Evolutionary conservation across 2,113 vertebrate species (phyloP).

Genomic region (Tringa solitaria): DNA sequence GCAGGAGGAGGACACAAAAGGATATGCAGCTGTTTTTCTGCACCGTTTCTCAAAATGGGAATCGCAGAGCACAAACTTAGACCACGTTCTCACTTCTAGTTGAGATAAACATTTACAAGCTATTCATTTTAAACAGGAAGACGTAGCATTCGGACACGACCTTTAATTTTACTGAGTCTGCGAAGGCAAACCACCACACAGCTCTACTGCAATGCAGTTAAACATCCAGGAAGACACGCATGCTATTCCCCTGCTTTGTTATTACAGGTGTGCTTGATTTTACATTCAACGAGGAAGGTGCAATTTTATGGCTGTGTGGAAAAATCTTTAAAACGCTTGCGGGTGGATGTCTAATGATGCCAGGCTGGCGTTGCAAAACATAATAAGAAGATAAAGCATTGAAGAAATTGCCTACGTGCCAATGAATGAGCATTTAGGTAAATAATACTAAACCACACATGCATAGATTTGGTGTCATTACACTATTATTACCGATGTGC

Average conservation of each 20-base stretch:
- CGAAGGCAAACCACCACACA: neutral
- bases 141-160: neutral
- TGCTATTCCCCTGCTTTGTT: conserved; percentile 29
- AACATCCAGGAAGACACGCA: neutral
- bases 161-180: neutral
- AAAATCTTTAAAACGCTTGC: neutral
- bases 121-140: conserved; percentile 40
- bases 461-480: neutral
- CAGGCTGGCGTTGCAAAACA: neutral
- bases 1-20: neutral
- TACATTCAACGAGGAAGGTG: neutral
- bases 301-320: conserved; percentile 34
- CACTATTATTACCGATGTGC: neutral
- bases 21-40: neutral
- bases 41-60: neutral
- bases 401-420: neutral
- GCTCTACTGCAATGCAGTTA: neutral
- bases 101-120: conserved; percentile 50
- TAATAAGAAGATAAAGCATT: neutral
- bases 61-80: neutral
- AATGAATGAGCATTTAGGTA: neutral
- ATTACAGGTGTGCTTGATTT: conserved; percentile 56
- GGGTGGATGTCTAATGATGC: neutral
- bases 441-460: neutral
- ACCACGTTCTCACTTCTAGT: neutral